Percentiles rank a stretch among this genome's conserved stretches.
Conservation (phyloP, 2,888 invertebrate species). For the Epinotia ramella region DNA sequence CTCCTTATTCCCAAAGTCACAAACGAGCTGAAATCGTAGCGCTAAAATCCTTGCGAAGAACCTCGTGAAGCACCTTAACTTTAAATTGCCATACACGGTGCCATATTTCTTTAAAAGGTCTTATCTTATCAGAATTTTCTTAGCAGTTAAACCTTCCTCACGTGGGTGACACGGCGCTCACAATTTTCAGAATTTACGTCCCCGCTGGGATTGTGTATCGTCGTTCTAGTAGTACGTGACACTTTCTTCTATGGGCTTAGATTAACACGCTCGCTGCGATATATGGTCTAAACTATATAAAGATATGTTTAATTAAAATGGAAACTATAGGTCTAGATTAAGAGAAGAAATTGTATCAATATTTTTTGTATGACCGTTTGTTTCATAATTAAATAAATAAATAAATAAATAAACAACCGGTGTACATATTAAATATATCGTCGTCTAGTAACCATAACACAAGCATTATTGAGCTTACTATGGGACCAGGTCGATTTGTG, state of each 20-base stretch:
- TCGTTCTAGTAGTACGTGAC: background rate
- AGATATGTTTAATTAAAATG: too few species aligned
- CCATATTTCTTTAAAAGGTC: background rate
- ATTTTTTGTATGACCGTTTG: too few species aligned
- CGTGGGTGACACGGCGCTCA: background rate
- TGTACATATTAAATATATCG: too few species aligned
- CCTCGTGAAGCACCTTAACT: constrained; percentile 6
- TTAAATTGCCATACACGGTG: constrained; percentile 18
- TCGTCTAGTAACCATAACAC: too few species aligned
- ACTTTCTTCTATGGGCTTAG: background rate
- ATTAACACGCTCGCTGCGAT: too few species aligned
- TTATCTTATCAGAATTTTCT: background rate
- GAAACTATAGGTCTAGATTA: too few species aligned
- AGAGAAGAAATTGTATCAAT: too few species aligned
- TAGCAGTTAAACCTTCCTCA: background rate
- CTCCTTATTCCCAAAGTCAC: background rate
- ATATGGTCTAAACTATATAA: too few species aligned
- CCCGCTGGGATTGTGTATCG: constrained; percentile 19
- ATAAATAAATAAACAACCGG: too few species aligned
- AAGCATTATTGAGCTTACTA: too few species aligned
- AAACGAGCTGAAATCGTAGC: background rate
- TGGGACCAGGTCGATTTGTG: too few species aligned
- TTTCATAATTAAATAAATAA: too few species aligned
- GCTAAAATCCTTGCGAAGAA: background rate
- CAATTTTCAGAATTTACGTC: constrained; percentile 18